Conservation (phyloP, 2,113 vertebrate species). For the Corapipo altera region DNA sequence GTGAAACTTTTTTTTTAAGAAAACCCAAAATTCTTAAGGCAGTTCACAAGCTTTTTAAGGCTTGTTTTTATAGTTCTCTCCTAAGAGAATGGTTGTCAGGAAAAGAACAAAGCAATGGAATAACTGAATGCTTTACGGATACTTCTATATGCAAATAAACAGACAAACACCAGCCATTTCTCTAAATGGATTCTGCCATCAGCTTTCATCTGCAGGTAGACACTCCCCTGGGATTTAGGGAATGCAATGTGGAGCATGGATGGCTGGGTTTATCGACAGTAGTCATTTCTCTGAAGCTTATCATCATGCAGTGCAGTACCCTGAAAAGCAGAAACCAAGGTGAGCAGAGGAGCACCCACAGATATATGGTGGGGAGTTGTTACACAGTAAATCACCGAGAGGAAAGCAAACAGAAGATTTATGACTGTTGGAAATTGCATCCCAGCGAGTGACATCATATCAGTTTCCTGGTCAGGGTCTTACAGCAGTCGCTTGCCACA, state of each 20-base stretch:
- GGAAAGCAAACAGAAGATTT: background rate
- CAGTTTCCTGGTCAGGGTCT: background rate
- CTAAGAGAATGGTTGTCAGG: background rate
- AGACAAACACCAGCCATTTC: background rate
- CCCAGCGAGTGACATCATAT: background rate
- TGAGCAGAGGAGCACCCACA: conserved; percentile 20
- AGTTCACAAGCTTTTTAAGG: background rate
- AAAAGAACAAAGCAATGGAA: background rate
- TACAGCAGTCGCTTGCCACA: background rate
- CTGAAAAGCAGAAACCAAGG: conserved; percentile 17
- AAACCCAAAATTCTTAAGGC: background rate
- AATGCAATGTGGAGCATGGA: conserved; percentile 22
- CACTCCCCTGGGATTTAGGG: conserved; percentile 13
- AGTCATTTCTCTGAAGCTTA: conserved; percentile 22
- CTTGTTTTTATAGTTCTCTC: background rate
- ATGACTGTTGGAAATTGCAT: background rate
- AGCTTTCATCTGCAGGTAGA: conserved; percentile 5
- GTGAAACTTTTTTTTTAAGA: background rate
- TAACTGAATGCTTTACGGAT: background rate
- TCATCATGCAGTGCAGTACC: conserved; percentile 14
- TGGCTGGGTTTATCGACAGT: conserved; percentile 27
- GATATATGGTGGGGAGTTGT: background rate
- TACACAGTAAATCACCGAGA: conserved; percentile 2
- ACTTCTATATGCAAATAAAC: conserved; percentile 18
- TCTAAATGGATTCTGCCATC: conserved; percentile 12